Base-by-base conservation (phyloP, 2,113 vertebrate genomes). In the Corynorhinus townsendii region DNA sequence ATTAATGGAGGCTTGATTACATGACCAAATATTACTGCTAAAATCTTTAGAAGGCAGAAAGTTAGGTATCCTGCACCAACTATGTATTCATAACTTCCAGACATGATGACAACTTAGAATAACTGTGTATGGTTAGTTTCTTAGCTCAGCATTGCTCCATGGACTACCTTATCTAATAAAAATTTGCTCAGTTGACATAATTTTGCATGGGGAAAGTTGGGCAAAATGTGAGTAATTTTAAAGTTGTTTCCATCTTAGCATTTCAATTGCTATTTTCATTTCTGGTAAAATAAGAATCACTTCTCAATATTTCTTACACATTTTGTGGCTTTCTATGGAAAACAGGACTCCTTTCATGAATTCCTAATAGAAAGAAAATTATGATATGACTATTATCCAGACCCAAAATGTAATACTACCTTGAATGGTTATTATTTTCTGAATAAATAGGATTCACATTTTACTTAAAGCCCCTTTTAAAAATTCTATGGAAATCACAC, bases 261-360 rank as follows among this genome's bases (percentile, higher is more conserved):
- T 93, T 86, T 86, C 91, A 88, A 85, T 72, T 88, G 52, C 38
- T 59, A 35, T 90, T 69, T 95, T 79, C 69, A 84, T 91, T 72
- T 86, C 24, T 52, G 52, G n/a, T 89, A 86, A 88, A 43, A 2
- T 82, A 56, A 94, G 62, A 77, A 45, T 86, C 26, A 66, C 30
- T 76, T 93, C 45, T 54, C 26, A 86, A 10, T 73, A 12, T 93
- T 93, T 89, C 14, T 14, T 85, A 49, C 40, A 92, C 26, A 54
- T 91, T 54, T 88, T 52, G 28, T 84, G 62, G 49, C 38, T 93
- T 94, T 82, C 14, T 38, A n/a, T 89, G 83, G 47, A 91, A 90
- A 89, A 88, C 33, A 22, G 11, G 68, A 62, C 6, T 47, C 26
- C 15, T 87, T 91, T 80, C 17, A n/a, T 85, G 66, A 93, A 54